Base-by-base conservation (phyloP, 2,888 invertebrate genomes). In the Tetragonula carbonaria region DNA sequence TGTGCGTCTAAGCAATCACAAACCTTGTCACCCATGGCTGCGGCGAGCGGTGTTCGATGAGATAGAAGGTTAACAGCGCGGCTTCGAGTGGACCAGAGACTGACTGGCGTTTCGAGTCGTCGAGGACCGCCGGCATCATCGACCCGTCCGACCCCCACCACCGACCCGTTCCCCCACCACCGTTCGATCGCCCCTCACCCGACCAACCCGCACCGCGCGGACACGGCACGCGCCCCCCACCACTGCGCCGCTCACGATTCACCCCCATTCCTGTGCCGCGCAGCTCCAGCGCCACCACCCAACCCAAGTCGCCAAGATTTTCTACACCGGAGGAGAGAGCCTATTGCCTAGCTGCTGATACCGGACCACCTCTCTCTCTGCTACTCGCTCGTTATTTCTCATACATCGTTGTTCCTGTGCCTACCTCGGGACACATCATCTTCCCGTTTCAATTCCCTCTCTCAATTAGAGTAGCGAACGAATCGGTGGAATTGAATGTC, bases 11-110 rank as follows among this genome's bases (percentile, higher is more conserved):
- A 83, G 86, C 89, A 72, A 82, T 85, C 92, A 93, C 93, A 93
- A 94, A 94, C 94, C 94, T 94, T 94, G 92, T 94, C 94, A 94
- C 92, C 93, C 94, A 94, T 94, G 93, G 93, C 94, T 93, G 92
- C 92, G 93, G 95, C 95, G 95, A 95, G 95, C 95, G 96, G 95
- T 95, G 95, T 95, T 95, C 93, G 93, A 93, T 93, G 93, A 93
- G 95, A 95, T 95, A 95, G 95, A 95, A 95, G 95, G 95, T 95
- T 93, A 94, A 95, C 96, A 96, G 95, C 95, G 96, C 96, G 96
- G 95, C 96, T 96, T 95, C 95, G 95, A 94, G 95, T 96, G 95
- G 96, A 95, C 96, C 96, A 96, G 96, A 96, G 96, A 96, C 94
- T 94, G 94, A 94, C 94, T 94, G 92, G 91, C 91, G 92, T 92